Evolutionary conservation across 2,113 vertebrate species (phyloP).

Genomic region (Gobiocypris rarus): DNA sequence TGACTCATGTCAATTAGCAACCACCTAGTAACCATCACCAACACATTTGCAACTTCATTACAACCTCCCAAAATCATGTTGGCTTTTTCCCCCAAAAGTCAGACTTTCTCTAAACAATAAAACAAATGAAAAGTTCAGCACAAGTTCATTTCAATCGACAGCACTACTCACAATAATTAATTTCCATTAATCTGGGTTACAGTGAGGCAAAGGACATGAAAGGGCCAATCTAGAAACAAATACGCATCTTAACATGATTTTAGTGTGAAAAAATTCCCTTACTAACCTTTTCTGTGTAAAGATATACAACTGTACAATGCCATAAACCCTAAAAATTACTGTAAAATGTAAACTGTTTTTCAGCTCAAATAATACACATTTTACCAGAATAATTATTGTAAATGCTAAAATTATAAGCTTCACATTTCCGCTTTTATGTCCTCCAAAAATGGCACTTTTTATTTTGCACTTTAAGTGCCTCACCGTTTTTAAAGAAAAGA

Average conservation of each 20-base stretch:
- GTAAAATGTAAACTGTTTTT: neutral
- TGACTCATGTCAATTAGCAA: neutral
- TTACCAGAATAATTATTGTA: neutral
- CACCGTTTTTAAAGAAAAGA: neutral
- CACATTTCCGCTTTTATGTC: neutral
- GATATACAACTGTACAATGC: neutral
- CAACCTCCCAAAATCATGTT: neutral
- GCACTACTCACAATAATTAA: neutral
- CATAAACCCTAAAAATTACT: neutral
- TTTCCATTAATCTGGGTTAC: neutral
- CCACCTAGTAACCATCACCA: neutral
- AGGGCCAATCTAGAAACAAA: no score
- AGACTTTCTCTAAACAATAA: neutral
- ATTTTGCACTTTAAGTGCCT: neutral
- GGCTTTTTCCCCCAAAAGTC: neutral
- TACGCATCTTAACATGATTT: no score
- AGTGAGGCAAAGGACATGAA: neutral
- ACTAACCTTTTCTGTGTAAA: neutral
- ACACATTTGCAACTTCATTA: neutral
- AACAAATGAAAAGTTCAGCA: neutral
- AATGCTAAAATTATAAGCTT: neutral
- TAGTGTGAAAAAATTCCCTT: neutral
- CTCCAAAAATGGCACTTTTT: neutral
- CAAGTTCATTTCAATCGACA: neutral
- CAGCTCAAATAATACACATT: neutral